Evolutionary conservation across 2,888 invertebrate species (phyloP).

Genomic region (Drosophila meridiana): DNA sequence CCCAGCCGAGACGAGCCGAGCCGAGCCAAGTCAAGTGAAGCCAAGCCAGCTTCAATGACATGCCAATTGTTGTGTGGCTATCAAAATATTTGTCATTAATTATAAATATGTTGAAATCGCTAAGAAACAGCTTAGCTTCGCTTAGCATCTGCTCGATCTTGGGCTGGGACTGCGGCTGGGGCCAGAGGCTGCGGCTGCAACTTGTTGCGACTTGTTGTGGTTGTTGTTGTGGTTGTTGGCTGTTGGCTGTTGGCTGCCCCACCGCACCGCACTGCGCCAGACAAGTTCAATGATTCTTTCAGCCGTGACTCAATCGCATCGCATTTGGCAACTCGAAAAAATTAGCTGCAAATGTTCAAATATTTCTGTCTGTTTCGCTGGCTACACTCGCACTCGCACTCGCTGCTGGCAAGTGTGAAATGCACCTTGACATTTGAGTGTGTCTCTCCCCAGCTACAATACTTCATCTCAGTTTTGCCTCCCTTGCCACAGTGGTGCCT

Average conservation of each 20-base stretch:
- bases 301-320: slow-evolving; percentile 59
- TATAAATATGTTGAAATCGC: slow-evolving; percentile 77
- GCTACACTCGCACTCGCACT: slow-evolving; percentile 12
- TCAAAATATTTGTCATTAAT: slow-evolving; percentile 79
- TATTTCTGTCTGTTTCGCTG: slow-evolving; percentile 36
- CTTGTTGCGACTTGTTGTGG: slow-evolving; percentile 55
- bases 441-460: slow-evolving; percentile 15
- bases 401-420: slow-evolving; percentile 63
- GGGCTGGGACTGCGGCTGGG: slow-evolving; percentile 32
- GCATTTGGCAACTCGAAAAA: slow-evolving; percentile 54
- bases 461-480: slow-evolving; percentile 21
- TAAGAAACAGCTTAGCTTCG: slow-evolving; percentile 46
- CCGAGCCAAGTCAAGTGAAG: neutral
- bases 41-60: slow-evolving; percentile 63
- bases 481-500: slow-evolving; percentile 20
- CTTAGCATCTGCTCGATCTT: slow-evolving; percentile 60
- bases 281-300: slow-evolving; percentile 77
- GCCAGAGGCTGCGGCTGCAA: slow-evolving; percentile 37
- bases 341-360: slow-evolving; percentile 68
- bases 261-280: slow-evolving; percentile 29
- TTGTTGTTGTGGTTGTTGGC: neutral
- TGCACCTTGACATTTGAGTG: slow-evolving; percentile 76
- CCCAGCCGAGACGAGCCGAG: neutral
- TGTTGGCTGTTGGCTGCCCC: slow-evolving; percentile 25
- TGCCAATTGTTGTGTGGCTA: slow-evolving; percentile 74